Base-by-base conservation (phyloP, 2,888 invertebrate species). In the Acronicta psi region DNA sequence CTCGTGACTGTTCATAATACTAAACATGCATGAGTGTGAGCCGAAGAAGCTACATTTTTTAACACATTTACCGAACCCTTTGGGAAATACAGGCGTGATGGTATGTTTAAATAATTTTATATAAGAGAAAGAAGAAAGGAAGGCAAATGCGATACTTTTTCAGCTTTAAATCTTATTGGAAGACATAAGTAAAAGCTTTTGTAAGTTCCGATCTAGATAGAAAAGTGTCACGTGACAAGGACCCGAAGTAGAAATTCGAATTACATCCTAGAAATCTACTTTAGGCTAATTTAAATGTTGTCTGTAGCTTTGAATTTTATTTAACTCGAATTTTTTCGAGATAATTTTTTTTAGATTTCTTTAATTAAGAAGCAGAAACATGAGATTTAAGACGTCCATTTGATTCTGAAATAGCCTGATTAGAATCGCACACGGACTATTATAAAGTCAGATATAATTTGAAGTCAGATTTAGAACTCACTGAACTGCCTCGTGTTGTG, bases 321-420 rank as follows among this genome's bases (percentile, higher is more conserved):
- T 67, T 67, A 23, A 58, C 41, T 58, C 10, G 16, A 56, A 69
- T 56, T 36, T 69, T 40, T 69, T 57, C 31, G 23, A 44, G 44
- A 57, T 66, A 69, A 53, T 50, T 43, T 53, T 46, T 36, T 53
- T 16, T 17, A 20, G 23, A 38, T 41, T 17, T 40, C 46, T 46
- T 50, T 37, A 46, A 53, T 23, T n/a, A n/a, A n/a, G n/a, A n/a
- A n/a, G 36, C 16, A 46, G 42, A 57, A 49, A 56, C 36, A 29
- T 17, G 42, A 53, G 37, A 58, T 70, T 29, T 70, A 70, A 64
- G 43, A 45, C 46, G 50, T 64, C 58, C 36, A 43, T 58, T 53
- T 29, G 59, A 70, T 53, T 70, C 53, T 31, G 50, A 55, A 50
- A 42, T 36, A 36, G 62, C 25, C 16, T 62, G 63, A 69, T 69